Percentiles rank a stretch among this genome's conserved stretches.
phyloP scores from a whole-genome alignment of 2,797 vertebrate genomes.

The Parotocinclus haroldoi region DNA sequence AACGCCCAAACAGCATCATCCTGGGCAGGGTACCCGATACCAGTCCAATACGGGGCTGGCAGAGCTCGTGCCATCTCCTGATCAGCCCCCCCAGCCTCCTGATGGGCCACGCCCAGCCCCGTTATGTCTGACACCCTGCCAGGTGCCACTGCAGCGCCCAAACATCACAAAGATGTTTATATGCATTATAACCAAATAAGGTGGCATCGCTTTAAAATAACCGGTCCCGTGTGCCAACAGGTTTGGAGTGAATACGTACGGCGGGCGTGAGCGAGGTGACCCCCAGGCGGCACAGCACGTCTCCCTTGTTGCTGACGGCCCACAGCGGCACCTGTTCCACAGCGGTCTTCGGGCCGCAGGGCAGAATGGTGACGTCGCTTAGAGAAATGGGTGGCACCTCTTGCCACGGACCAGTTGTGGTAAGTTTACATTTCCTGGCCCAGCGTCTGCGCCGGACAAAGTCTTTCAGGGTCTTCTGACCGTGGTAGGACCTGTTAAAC shows the following conservation, averaged over 20 bases:
- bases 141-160: too few species aligned
- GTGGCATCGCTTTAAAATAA: too few species aligned
- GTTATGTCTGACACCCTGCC: too few species aligned
- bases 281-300: conserved; percentile 89
- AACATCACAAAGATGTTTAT: too few species aligned
- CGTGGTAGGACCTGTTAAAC: conserved; percentile 83
- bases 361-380: conserved; percentile 85
- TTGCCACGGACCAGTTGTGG: conserved; percentile 93
- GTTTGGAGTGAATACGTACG: conserved; percentile 58
- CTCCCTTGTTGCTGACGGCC: conserved; percentile 96
- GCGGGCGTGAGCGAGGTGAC: conserved; percentile 82
- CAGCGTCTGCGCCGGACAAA: conserved; percentile 95
- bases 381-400: conserved; percentile 86
- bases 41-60: too few species aligned
- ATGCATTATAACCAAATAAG: too few species aligned
- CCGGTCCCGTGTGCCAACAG: too few species aligned
- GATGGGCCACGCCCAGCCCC: too few species aligned
- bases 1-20: too few species aligned
- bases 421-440: conserved; percentile 94
- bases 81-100: too few species aligned
- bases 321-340: conserved; percentile 81
- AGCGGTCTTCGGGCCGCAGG: conserved; percentile 61
- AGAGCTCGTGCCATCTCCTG: too few species aligned
- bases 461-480: conserved; percentile 95
- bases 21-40: too few species aligned